Evolutionary conservation across 2,797 vertebrate genomes (phyloP).

Genomic region (Australoheros facetus): DNA sequence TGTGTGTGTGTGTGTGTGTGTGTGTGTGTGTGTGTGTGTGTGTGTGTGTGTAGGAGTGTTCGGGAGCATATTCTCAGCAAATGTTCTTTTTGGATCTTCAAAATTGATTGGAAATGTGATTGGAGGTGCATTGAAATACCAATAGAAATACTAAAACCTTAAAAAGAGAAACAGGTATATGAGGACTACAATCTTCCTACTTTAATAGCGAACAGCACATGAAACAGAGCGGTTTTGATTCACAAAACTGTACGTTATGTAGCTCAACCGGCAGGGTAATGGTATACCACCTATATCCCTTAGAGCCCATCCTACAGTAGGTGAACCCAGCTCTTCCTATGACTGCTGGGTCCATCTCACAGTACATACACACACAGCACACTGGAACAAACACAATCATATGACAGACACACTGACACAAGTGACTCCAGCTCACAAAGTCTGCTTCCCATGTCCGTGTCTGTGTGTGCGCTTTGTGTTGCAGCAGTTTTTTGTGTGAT

Average conservation of each 20-base stretch:
- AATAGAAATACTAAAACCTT: background rate
- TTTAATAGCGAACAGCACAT: background rate
- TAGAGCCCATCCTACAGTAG: background rate
- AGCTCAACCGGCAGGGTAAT: background rate
- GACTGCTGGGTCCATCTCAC: background rate
- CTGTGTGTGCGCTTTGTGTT: rapidly evolving
- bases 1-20: no score
- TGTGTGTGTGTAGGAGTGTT: no score
- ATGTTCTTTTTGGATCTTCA: background rate
- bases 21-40: no score
- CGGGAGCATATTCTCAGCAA: background rate
- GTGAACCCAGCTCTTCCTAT: background rate
- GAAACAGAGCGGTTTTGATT: background rate
- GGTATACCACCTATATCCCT: background rate
- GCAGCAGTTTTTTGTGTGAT: background rate
- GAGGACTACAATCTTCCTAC: background rate
- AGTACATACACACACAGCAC: background rate
- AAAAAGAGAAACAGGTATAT: background rate
- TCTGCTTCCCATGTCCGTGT: background rate
- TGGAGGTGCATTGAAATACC: background rate
- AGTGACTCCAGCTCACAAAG: background rate
- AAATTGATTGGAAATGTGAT: background rate
- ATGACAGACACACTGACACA: background rate
- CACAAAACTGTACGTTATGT: background rate
- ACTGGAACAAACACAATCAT: rapidly evolving